Evolutionary conservation across 2,113 vertebrate species (phyloP).

Genomic region (Eonycteris spelaea): DNA sequence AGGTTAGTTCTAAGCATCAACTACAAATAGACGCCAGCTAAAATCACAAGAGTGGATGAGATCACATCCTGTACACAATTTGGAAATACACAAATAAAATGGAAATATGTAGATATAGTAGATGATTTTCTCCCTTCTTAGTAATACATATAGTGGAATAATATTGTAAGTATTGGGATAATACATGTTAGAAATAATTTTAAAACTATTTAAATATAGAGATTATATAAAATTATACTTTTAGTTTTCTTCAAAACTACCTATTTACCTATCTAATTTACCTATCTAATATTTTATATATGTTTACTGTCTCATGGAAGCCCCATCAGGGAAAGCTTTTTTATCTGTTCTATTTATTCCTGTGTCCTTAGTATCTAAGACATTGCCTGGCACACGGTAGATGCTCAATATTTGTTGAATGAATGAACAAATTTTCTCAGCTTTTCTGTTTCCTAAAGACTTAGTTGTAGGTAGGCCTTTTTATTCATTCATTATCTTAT

Average conservation of each 20-base stretch:
- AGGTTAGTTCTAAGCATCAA: slow-evolving; percentile 36
- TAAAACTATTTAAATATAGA: neutral
- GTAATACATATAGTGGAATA: neutral
- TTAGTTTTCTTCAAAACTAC: neutral
- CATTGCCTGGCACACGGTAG: neutral
- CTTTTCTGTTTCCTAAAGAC: neutral
- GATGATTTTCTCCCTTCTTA: neutral
- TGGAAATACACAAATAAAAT: neutral
- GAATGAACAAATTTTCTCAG: neutral
- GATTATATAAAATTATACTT: neutral
- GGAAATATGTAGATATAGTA: neutral
- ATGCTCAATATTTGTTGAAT: neutral
- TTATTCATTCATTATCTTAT: neutral
- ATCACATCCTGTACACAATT: neutral
- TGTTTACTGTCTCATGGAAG: neutral
- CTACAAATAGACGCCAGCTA: slow-evolving; percentile 28
- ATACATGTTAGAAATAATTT: neutral
- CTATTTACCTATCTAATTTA: neutral
- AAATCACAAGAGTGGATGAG: slow-evolving; percentile 1
- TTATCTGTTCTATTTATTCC: neutral
- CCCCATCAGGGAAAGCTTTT: neutral
- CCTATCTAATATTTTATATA: neutral
- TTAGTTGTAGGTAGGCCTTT: neutral
- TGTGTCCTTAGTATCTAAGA: neutral
- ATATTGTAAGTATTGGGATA: neutral